phyloP scores from a whole-genome alignment of 2,888 invertebrate genomes.

The Hemithea aestivaria region DNA sequence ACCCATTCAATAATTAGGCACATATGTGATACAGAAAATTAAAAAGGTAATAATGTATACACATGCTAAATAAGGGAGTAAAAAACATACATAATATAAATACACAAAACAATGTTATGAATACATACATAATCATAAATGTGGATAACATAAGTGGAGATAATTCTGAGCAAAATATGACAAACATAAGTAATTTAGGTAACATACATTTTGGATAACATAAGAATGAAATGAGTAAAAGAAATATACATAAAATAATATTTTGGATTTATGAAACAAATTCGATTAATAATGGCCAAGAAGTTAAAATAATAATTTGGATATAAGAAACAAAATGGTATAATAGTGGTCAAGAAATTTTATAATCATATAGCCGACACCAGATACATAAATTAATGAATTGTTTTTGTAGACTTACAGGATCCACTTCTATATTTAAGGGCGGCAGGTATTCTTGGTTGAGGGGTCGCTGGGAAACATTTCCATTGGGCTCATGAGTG shows the following conservation, averaged over 20 bases:
- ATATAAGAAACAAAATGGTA: too few relatives aligned
- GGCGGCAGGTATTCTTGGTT: constrained; percentile 70
- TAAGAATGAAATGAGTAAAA: constrained; percentile 7
- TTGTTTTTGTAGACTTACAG: constrained; percentile 73
- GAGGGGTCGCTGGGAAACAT: constrained; percentile 47
- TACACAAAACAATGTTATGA: constrained; percentile 8
- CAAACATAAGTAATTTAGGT: too few relatives aligned
- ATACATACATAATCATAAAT: constrained; percentile 8
- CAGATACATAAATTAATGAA: constrained; percentile 24
- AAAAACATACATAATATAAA: constrained; percentile 11
- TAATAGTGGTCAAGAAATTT: too few relatives aligned
- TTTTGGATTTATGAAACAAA: too few relatives aligned
- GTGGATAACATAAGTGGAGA: too few relatives aligned
- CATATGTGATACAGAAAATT: background rate
- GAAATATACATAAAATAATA: constrained; percentile 13
- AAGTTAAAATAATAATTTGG: too few relatives aligned
- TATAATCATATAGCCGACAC: constrained; percentile 20
- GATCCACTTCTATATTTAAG: constrained; percentile 83
- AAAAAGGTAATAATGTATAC: background rate
- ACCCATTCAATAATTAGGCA: constrained; percentile 8
- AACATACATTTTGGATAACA: too few relatives aligned
- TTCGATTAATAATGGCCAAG: too few relatives aligned
- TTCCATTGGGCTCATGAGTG: constrained; percentile 61
- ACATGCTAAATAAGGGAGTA: constrained; percentile 6
- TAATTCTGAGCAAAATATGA: too few relatives aligned